phyloP scores from a whole-genome alignment of 37 sponge, comb jelly and placozoan species.

The Theonella swinhoei region DNA sequence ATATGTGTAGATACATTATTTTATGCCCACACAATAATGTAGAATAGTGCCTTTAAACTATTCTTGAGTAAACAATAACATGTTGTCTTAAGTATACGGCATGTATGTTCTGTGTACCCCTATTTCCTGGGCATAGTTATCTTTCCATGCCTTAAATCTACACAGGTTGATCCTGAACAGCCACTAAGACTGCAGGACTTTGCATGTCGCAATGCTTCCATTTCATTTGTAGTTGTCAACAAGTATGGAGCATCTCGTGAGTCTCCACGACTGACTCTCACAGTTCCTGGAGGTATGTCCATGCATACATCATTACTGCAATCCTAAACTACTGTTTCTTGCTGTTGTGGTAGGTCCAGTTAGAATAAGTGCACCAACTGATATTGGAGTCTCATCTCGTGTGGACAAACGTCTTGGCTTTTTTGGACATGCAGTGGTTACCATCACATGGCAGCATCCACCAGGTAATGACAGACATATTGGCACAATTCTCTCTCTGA shows the following conservation, averaged over 20 bases:
- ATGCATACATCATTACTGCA: no score
- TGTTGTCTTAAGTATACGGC: not conserved
- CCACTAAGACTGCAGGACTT: not conserved
- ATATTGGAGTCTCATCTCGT: not conserved
- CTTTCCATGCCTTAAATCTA: no score
- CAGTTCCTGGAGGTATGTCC: slow-evolving; percentile 23
- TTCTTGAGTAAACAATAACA: no score
- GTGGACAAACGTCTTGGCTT: slow-evolving; percentile 34
- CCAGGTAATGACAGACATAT: no score
- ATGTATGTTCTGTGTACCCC: not conserved
- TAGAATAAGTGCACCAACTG: slow-evolving; percentile 2
- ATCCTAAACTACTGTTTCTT: no score
- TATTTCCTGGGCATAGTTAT: not conserved
- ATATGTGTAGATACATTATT: not conserved
- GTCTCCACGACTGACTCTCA: not conserved
- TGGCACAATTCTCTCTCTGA: no score
- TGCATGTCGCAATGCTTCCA: slow-evolving; percentile 11
- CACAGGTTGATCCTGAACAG: not conserved
- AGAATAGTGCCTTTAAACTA: not conserved
- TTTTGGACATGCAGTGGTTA: slow-evolving; percentile 48
- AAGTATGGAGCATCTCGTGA: slow-evolving; percentile 2
- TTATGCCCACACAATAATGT: not conserved
- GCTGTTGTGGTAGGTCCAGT: no score
- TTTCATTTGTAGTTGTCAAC: slow-evolving; percentile 24
- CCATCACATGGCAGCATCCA: slow-evolving; percentile 39